Evolutionary conservation across 2,888 invertebrate species (phyloP).

Genomic region (Trachelus troglodyta): DNA sequence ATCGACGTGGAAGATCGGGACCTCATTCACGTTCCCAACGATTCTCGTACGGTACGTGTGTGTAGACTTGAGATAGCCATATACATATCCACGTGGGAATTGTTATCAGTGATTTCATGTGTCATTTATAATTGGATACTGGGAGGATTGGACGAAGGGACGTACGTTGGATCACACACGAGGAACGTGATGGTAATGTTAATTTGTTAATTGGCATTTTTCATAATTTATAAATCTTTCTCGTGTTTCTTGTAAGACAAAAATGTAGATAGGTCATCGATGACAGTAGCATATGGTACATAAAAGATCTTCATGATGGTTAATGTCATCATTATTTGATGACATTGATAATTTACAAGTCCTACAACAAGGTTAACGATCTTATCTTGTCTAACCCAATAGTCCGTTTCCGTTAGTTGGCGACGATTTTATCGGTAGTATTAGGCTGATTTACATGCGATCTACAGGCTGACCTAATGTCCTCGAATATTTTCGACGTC

Average conservation of each 20-base stretch:
- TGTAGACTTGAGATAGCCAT: neutral
- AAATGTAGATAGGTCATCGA: neutral
- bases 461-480: neutral
- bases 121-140: neutral
- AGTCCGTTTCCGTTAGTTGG: neutral
- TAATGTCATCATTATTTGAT: neutral
- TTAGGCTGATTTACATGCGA: neutral
- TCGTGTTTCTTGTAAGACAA: neutral
- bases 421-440: neutral
- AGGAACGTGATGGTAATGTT: neutral
- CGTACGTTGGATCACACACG: too few species aligned
- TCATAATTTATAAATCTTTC: neutral
- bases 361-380: neutral
- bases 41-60: constrained; percentile 15
- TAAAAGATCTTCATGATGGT: neutral
- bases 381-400: neutral
- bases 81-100: neutral
- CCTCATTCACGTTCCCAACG: constrained; percentile 32
- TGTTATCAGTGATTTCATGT: neutral
- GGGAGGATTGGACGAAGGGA: neutral
- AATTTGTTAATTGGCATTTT: neutral
- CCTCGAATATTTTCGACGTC: neutral
- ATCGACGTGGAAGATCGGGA: constrained; percentile 16
- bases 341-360: neutral
- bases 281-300: neutral